These are phyloP conservation scores for Sarcophaga caerulescens DNA, from an alignment of 2,888 invertebrate genomes.

Conservation along the genomic window DNA sequence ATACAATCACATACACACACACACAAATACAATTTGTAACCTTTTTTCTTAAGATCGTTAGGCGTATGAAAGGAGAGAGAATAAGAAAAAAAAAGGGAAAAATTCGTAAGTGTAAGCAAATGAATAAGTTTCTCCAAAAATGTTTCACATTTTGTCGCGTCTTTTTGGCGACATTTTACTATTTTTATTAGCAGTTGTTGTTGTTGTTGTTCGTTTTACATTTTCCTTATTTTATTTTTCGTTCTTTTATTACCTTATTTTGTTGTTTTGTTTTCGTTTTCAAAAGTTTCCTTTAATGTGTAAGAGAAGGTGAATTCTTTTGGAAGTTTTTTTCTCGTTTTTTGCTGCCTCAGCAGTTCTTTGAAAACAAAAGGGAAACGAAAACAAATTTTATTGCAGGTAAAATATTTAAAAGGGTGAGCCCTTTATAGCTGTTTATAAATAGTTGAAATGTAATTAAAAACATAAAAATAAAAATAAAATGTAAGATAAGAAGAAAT, in stretches of 20 bases:
- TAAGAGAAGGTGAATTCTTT: too few species aligned
- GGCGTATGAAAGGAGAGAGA: too few species aligned
- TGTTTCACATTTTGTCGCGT: slow-evolving; percentile 51
- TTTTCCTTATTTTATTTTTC: not conserved
- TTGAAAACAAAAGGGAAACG: not conserved
- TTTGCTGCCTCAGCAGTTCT: slow-evolving; percentile 47
- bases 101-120: not conserved
- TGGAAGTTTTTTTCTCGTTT: too few species aligned
- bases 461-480: not conserved
- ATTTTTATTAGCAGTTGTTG: slow-evolving; percentile 30
- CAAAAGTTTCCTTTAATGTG: not conserved
- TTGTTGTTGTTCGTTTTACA: slow-evolving; percentile 6
- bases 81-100: too few species aligned
- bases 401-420: not conserved
- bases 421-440: not conserved
- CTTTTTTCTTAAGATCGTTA: too few species aligned
- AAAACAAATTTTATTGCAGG: not conserved
- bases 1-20: too few species aligned
- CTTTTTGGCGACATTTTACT: slow-evolving; percentile 57
- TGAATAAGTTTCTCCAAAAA: slow-evolving; percentile 37
- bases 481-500: too few species aligned
- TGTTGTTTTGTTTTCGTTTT: not conserved
- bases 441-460: not conserved
- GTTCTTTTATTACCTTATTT: not conserved
- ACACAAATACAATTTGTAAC: too few species aligned